A percentile compares a stretch with the other conserved stretches of the same genome.
These are phyloP conservation scores for Rhinolophus sinicus DNA, from an alignment of 2,113 vertebrate genomes.

Conservation along the genomic window DNA sequence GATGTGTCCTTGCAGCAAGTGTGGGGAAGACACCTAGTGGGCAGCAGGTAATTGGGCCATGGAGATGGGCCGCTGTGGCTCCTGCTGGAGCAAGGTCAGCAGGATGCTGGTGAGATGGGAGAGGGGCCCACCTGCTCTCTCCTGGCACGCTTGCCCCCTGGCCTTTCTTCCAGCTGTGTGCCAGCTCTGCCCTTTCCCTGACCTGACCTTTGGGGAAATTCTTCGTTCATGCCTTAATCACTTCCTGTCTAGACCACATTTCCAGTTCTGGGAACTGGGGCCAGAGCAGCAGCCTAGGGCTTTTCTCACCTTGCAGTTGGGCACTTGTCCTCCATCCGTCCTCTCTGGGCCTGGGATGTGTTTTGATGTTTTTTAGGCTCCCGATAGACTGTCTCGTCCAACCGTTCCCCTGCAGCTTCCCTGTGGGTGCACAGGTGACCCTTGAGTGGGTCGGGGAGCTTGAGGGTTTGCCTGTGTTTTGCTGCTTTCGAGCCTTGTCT, in stretches of 20 bases:
- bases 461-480: neutral
- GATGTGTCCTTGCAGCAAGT: neutral
- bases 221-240: slow-evolving; percentile 83
- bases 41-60: neutral
- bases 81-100: neutral
- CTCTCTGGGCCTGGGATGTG: neutral
- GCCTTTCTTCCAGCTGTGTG: slow-evolving; percentile 67
- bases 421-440: neutral
- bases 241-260: slow-evolving; percentile 89
- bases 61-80: neutral
- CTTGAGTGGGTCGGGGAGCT: neutral
- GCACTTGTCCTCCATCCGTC: neutral
- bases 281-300: neutral
- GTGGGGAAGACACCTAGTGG: neutral
- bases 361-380: neutral
- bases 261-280: neutral
- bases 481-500: neutral
- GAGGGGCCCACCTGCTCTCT: neutral
- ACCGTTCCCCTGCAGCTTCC: neutral
- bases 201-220: slow-evolving; percentile 83
- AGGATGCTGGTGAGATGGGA: neutral
- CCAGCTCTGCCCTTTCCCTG: slow-evolving; percentile 83
- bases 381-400: neutral
- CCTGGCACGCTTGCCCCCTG: slow-evolving; percentile 62
- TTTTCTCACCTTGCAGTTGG: slow-evolving; percentile 54